Percentiles rank a stretch among this genome's conserved stretches.
These are phyloP conservation scores for Smithornis capensis DNA, from an alignment of 2,113 vertebrate genomes.

Conservation along the genomic window DNA sequence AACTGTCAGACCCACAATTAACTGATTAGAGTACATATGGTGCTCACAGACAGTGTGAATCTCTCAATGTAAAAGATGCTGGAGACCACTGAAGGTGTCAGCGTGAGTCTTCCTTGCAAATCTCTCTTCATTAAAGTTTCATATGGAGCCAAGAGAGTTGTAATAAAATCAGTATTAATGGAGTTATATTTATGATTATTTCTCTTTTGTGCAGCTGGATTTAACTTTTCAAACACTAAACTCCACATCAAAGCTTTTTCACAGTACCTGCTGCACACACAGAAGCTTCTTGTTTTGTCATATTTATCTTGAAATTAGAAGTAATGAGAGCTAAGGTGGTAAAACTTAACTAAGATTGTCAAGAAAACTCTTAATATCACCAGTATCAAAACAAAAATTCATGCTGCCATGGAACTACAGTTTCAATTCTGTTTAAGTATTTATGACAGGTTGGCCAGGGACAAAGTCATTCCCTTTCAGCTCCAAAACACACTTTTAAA, in stretches of 20 bases:
- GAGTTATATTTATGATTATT: constrained; percentile 38
- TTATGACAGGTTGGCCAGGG: not conserved
- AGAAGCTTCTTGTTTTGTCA: not conserved
- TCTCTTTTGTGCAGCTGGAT: not conserved
- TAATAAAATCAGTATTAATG: constrained; percentile 60
- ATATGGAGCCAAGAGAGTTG: constrained; percentile 24
- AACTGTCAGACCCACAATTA: constrained; percentile 26
- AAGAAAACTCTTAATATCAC: not conserved
- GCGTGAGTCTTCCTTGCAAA: constrained; percentile 27
- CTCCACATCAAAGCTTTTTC: not conserved
- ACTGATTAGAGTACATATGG: constrained; percentile 47
- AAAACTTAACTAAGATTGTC: not conserved
- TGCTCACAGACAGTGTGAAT: constrained; percentile 39
- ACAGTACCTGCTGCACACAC: not conserved
- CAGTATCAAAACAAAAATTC: not conserved
- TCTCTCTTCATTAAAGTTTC: constrained; percentile 63
- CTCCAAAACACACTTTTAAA: not conserved
- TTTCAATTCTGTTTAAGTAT: not conserved
- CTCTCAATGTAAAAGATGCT: constrained; percentile 49
- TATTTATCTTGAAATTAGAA: not conserved
- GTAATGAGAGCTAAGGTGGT: not conserved
- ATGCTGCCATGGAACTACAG: not conserved
- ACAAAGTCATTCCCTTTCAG: constrained; percentile 13
- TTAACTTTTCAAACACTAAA: constrained; percentile 11
- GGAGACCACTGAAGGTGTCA: constrained; percentile 44